Evolutionary conservation across 2,113 vertebrate genomes (phyloP), one percentile per base, ranked within the genome.

Genomic region (Columba janthina): DNA sequence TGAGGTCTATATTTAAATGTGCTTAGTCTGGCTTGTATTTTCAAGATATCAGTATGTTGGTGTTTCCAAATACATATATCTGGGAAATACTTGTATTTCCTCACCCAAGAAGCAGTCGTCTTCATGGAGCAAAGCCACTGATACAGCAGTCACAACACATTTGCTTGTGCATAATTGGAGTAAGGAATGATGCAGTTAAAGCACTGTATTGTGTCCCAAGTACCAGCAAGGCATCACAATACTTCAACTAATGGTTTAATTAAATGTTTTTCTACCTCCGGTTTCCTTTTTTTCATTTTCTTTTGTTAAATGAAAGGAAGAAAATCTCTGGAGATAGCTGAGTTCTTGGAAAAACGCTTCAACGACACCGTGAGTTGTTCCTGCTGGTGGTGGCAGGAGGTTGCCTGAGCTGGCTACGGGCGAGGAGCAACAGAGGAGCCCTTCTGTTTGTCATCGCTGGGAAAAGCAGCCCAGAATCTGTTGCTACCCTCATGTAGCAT

Each of bases 321-420:
- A 82, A 82, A 50, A 62, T 75, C 20, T 78, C 24, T 62, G 75
- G 84, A 54, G 54, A 28, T 61, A 54, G 12, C 36, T 1, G 6
- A 70, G 24, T 78, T 75, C 48, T 78, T 92, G 17, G 50, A 89
- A 77, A 48, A 83, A 80, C 38, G 36, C 28, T 57, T 81, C 51
- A 58, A 66, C 38, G 54, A 71, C 32, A 13, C 16, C 1, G 0
- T 56, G 0, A 4, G 11, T 75, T 1, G 0, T 74, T 89, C 89
- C 34, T 19, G 83, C n/a, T 22, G 7, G 57, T 67, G 57, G 46
- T 89, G 61, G 22, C 65, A n/a, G 69, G n/a, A 92, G 29, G 44
- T 48, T 44, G 7, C 31, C 48, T 44, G n/a, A 78, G 17, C 28
- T 74, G 56, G 56, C 56, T 88, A 3, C 0, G 5, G 44, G 38